phyloP scores from a whole-genome alignment of 2,113 vertebrate species.

The Pica pica region DNA sequence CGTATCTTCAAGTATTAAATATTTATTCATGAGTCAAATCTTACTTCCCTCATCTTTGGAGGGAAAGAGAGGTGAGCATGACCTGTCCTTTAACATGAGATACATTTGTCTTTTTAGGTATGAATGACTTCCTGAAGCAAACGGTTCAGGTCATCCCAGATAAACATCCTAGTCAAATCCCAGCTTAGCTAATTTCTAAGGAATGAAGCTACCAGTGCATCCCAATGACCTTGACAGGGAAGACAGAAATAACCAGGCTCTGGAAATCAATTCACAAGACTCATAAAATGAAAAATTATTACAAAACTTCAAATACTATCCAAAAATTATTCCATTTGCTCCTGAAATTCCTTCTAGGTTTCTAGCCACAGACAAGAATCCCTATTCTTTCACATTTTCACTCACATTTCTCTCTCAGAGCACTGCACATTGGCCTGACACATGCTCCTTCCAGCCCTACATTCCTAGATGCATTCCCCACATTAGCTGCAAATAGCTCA shows the following conservation, averaged over 20 bases:
- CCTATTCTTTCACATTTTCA: not conserved
- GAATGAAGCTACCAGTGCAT: not conserved
- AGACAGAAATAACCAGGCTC: not conserved
- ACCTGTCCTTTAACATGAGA: not conserved
- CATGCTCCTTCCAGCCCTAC: not conserved
- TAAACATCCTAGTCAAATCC: not conserved
- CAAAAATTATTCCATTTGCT: not conserved
- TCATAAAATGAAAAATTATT: not conserved
- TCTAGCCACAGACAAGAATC: not conserved
- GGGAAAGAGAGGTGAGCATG: not conserved
- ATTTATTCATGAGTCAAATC: not conserved
- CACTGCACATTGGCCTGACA: not conserved
- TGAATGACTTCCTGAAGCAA: not conserved
- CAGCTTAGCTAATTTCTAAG: not conserved
- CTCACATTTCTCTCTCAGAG: not conserved
- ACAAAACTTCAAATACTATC: not conserved
- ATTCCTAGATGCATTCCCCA: not conserved
- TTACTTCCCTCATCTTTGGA: not conserved
- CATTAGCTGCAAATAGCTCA: not conserved
- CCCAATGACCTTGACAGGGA: not conserved
- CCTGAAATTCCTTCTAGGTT: not conserved
- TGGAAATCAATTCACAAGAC: not conserved
- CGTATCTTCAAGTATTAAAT: rapidly evolving
- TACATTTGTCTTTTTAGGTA: not conserved
- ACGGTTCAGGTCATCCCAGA: not conserved